Base-by-base conservation (phyloP, 2,888 invertebrate genomes). In the Deladenus siricidicola region DNA sequence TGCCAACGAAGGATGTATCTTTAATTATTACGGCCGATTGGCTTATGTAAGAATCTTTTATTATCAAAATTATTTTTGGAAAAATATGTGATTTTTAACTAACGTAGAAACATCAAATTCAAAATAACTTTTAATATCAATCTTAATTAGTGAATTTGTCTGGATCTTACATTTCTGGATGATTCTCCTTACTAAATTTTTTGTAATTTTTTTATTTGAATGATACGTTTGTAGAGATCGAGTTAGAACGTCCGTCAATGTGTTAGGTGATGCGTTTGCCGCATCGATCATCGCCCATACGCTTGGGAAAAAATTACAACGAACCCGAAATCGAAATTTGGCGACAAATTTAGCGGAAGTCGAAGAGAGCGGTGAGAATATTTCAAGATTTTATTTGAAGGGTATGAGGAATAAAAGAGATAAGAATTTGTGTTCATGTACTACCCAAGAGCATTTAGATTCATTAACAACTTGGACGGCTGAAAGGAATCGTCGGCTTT, bases 11-110 rank as follows among this genome's bases (percentile, higher is more conserved):
- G 58, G 86, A 86, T 73, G 83, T 86, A 68, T 84, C 85, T 34
- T 80, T 86, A 64, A 83, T 86, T 50, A 83, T 86, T 64, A 84
- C 86, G 29, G 85, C 86, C 53, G 86, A 86, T 76, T 86, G 86
- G 86, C 80, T 86, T 61, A 75, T 86, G 86, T 86, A 76, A n/a
- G n/a, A n/a, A n/a, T n/a, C n/a, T n/a, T n/a, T n/a, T n/a, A n/a
- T n/a, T n/a, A n/a, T n/a, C n/a, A n/a, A n/a, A n/a, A n/a, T n/a
- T n/a, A n/a, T n/a, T n/a, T n/a, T n/a, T n/a, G n/a, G n/a, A n/a
- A n/a, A n/a, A n/a, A n/a, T n/a, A n/a, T n/a, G n/a, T n/a, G n/a
- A n/a, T n/a, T n/a, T n/a, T n/a, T n/a, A n/a, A n/a, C n/a, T n/a
- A n/a, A n/a, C n/a, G n/a, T n/a, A n/a, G n/a, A n/a, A n/a, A n/a